Evolutionary conservation across 2,113 vertebrate species (phyloP), one percentile per base, ranked within the genome.

Genomic region (Neolamprologus caudopunctatus): DNA sequence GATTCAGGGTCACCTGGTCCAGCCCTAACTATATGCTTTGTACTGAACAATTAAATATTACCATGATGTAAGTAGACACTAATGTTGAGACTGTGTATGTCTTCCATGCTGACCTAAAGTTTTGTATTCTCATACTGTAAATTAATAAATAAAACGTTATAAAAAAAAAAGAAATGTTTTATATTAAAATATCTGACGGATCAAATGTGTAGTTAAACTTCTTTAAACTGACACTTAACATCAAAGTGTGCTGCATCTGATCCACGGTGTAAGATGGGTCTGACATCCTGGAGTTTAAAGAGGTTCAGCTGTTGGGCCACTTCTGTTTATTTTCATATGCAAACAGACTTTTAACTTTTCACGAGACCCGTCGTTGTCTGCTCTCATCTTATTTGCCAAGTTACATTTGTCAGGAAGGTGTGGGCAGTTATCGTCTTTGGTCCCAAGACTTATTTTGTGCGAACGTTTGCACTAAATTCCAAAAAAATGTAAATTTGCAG

Each of bases 391-490:
- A 71, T 14, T 42, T 26, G n/a, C n/a, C 2, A 42, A 73, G 21
- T 73, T 42, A 9, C 66, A 42, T 71, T 71, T 9, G 12, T 9
- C 35, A 71, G 12, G 4, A 24, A 42, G 13, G 12, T 24, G 12
- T 4, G n/a, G n/a, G 12, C 0, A 45, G 37, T 73, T 73, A 45
- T 10, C 0, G 4, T 45, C 37, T 45, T 73, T 45, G 37, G 68
- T 26, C 37, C 37, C 5, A 4, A 26, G 37, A 45, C 21, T 17
- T 68, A 16, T 24, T 71, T 14, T 13, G 12, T 42, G 35, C 2
- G 0, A 73, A 73, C 0, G 5, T 45, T 73, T 17, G 4, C 9
- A 11, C 9, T 47, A 16, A 73, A 73, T 73, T 47, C 14, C 5
- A 2, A 73, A 73, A 7, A 17, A 73, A 1, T 0, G 2, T 17